These are phyloP conservation scores for Lepidurus couesii DNA, from an alignment of 1,140 invertebrate species.

Conservation along the genomic window DNA sequence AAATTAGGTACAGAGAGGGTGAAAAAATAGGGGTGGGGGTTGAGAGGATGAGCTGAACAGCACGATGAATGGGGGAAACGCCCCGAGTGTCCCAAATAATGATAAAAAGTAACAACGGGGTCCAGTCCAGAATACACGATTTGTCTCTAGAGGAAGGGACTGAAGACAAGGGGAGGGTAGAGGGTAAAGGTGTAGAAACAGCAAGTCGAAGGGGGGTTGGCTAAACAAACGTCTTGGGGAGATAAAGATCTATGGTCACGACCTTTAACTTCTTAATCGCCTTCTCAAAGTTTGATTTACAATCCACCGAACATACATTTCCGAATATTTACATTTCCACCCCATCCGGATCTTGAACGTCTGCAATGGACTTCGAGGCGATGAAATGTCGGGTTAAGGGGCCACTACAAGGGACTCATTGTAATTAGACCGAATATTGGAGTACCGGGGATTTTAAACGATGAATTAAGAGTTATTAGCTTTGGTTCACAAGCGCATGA, in stretches of 20 bases:
- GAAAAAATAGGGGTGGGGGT: not conserved
- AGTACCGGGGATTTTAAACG: no score
- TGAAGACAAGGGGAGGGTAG: not conserved
- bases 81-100: slow-evolving; percentile 17
- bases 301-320: not conserved
- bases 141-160: not conserved
- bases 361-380: no score
- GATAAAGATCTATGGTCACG: slow-evolving; percentile 10
- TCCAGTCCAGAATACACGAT: not conserved
- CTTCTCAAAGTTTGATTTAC: not conserved
- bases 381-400: no score
- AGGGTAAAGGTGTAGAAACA: not conserved
- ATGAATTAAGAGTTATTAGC: no score
- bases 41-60: not conserved
- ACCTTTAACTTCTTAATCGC: not conserved
- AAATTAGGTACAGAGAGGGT: not conserved
- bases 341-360: no score
- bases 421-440: no score
- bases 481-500: not conserved
- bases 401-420: no score
- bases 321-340: no score
- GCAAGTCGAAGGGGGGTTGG: not conserved
- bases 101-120: slow-evolving; percentile 13
- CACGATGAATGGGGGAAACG: not conserved
- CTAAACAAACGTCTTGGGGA: not conserved